These are phyloP conservation scores for Fragum sueziense DNA, from an alignment of 2,888 invertebrate species.

Conservation along the genomic window DNA sequence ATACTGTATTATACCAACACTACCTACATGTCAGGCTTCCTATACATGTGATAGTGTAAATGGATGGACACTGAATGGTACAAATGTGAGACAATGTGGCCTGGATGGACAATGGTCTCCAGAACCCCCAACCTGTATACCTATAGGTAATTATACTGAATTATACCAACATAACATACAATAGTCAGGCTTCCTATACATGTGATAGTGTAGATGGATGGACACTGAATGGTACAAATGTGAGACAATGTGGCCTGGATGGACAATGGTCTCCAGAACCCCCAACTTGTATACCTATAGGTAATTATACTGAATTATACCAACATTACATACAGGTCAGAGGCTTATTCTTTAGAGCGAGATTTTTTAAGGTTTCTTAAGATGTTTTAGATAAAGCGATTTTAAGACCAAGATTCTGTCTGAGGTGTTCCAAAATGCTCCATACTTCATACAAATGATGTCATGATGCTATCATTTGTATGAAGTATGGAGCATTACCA, in stretches of 20 bases:
- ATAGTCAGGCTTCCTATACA: conserved; percentile 24
- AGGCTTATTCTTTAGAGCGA: too few relatives aligned
- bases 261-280: conserved; percentile 19
- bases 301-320: too few relatives aligned
- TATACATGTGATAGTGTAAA: conserved; percentile 29
- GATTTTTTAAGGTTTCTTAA: too few relatives aligned
- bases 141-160: conserved; percentile 5
- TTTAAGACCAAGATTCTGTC: too few relatives aligned
- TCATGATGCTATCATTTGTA: too few relatives aligned
- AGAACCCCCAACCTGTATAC: conserved; percentile 5
- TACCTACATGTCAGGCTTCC: too few relatives aligned
- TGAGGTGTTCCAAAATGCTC: too few relatives aligned
- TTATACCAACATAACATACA: conserved; percentile 27
- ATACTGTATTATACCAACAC: too few relatives aligned
- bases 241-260: not conserved
- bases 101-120: conserved; percentile 22
- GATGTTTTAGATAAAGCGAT: too few relatives aligned
- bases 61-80: conserved; percentile 21
- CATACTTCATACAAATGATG: too few relatives aligned
- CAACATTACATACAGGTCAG: too few relatives aligned
- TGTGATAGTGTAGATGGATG: conserved; percentile 31
- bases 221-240: conserved; percentile 9
- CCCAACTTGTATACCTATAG: conserved; percentile 12
- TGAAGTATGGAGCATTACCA: too few relatives aligned
- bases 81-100: not conserved